A percentile compares a stretch with the other conserved stretches of the same genome.
These are phyloP conservation scores for Oenanthe oenanthe DNA, from an alignment of 2,113 vertebrate species.

Conservation along the genomic window DNA sequence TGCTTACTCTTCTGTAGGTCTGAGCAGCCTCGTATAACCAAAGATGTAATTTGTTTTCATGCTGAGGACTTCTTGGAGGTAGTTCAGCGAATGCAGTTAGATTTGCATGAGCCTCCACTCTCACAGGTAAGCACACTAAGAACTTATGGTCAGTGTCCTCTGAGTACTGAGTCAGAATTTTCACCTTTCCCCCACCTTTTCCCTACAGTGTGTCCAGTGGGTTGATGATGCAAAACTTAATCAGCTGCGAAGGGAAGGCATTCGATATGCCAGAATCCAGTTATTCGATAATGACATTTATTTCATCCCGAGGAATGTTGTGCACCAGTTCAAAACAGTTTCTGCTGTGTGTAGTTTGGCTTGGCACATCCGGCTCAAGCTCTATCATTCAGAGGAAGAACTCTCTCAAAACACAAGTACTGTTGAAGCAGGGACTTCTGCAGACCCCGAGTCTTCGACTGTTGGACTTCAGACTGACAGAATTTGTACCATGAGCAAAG, in stretches of 20 bases:
- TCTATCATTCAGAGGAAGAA: slow-evolving; percentile 84
- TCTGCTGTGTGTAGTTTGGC: slow-evolving; percentile 96
- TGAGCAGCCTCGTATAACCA: slow-evolving; percentile 95
- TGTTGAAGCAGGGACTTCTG: slow-evolving; percentile 65
- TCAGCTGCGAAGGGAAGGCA: slow-evolving; percentile 94
- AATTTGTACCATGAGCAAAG: slow-evolving; percentile 61
- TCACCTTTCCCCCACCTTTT: not conserved
- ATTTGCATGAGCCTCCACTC: slow-evolving; percentile 93
- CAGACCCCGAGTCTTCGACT: slow-evolving; percentile 63
- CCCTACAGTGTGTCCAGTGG: slow-evolving; percentile 93
- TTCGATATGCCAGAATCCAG: slow-evolving; percentile 95
- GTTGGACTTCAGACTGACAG: slow-evolving; percentile 70
- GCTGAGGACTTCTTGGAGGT: slow-evolving; percentile 94
- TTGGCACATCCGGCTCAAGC: slow-evolving; percentile 91
- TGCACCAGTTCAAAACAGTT: slow-evolving; percentile 98
- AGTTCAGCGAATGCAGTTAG: slow-evolving; percentile 93
- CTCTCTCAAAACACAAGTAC: slow-evolving; percentile 50
- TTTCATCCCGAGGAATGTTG: slow-evolving; percentile 96
- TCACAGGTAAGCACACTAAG: slow-evolving; percentile 84
- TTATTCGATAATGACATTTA: slow-evolving; percentile 96
- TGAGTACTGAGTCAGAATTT: not conserved
- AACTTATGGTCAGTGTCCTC: not conserved
- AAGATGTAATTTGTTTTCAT: slow-evolving; percentile 99
- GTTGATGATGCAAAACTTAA: slow-evolving; percentile 99
- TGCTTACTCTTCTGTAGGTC: slow-evolving; percentile 70